A percentile compares a stretch with the other conserved stretches of the same genome.
phyloP scores from a whole-genome alignment of 2,113 vertebrate genomes.

The Murina feae region DNA sequence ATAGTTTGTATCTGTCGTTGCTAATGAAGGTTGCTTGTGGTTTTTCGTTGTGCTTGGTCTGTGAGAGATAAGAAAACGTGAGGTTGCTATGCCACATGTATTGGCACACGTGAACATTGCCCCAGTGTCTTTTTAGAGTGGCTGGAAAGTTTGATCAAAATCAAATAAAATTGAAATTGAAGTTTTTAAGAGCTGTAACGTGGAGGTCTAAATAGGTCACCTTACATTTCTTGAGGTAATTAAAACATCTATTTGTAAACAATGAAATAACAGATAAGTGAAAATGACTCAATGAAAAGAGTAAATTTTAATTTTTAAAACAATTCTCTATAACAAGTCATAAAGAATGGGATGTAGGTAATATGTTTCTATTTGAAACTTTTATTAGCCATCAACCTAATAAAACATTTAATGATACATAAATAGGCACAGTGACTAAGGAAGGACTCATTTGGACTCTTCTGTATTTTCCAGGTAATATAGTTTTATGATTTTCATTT shows the following conservation, averaged over 20 bases:
- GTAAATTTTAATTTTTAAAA: conserved; percentile 11
- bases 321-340: not conserved
- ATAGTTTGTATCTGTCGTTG: not conserved
- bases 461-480: not conserved
- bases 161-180: not conserved
- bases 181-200: not conserved
- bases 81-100: not conserved
- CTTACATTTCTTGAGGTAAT: not conserved
- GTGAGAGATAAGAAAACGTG: not conserved
- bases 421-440: not conserved
- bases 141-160: not conserved
- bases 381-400: not conserved
- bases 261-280: not conserved
- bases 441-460: not conserved
- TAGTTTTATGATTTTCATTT: not conserved
- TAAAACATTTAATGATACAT: not conserved
- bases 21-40: not conserved
- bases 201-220: not conserved
- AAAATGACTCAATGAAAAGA: not conserved
- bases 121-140: not conserved
- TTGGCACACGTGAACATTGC: not conserved
- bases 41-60: not conserved
- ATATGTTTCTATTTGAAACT: not conserved
- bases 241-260: not conserved
- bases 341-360: not conserved